phyloP scores from a whole-genome alignment of 2,797 vertebrate genomes.

The Orientallactaga sibirica region DNA sequence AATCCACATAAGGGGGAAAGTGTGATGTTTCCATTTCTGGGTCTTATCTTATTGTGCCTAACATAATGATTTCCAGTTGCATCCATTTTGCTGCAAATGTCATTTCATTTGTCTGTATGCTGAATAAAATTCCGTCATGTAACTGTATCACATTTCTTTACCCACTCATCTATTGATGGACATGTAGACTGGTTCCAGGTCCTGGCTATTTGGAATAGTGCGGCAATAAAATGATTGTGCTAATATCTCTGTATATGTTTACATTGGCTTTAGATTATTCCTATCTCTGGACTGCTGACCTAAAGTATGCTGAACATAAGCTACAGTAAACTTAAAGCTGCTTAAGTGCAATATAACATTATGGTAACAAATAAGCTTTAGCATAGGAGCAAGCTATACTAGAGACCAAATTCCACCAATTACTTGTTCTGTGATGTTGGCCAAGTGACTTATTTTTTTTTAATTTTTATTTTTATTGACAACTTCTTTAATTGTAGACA shows the following conservation, averaged over 20 bases:
- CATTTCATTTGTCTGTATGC: not conserved
- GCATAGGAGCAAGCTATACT: not conserved
- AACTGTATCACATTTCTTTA: not conserved
- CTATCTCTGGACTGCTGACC: not conserved
- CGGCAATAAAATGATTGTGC: not conserved
- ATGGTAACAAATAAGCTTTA: not conserved
- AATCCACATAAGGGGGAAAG: not conserved
- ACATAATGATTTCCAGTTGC: not conserved
- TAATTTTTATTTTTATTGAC: too few relatives aligned
- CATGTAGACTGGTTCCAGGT: not conserved
- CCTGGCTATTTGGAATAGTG: not conserved
- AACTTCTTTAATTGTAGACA: too few relatives aligned
- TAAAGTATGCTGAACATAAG: not conserved
- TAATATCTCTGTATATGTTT: not conserved
- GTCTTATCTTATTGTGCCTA: not conserved
- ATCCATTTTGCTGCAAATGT: not conserved
- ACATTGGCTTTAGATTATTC: conserved; percentile 47
- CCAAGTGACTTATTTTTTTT: conserved; percentile 1
- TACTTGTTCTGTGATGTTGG: conserved; percentile 26
- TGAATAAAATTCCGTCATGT: not conserved
- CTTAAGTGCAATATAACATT: not conserved
- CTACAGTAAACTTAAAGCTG: not conserved
- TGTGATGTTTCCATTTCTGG: not conserved
- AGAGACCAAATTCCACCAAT: conserved; percentile 42
- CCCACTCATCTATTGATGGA: not conserved